A percentile compares a stretch with the other conserved stretches of the same genome.
These are phyloP conservation scores for Diglossa brunneiventris DNA, from an alignment of 2,113 vertebrate species.

Conservation along the genomic window DNA sequence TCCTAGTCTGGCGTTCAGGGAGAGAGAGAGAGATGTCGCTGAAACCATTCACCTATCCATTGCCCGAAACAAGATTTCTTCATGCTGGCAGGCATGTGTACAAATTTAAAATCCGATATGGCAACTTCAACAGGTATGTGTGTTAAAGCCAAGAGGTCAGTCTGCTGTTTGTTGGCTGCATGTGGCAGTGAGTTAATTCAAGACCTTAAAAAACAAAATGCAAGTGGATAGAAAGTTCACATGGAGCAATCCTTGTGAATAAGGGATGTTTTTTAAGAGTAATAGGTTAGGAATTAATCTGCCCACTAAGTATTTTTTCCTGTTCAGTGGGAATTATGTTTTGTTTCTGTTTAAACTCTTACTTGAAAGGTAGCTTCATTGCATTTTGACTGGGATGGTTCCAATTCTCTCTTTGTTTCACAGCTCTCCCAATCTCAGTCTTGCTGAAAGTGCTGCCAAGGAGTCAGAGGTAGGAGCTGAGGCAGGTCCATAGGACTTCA, in stretches of 20 bases:
- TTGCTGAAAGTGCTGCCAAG: not conserved
- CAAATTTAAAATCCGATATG: slow-evolving; percentile 84
- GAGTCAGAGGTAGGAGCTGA: slow-evolving; percentile 61
- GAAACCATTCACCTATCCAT: slow-evolving; percentile 77
- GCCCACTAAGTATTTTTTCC: not conserved
- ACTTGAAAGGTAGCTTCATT: not conserved
- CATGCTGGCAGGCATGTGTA: slow-evolving; percentile 79
- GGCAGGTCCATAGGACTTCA: not conserved
- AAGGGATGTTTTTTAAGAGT: not conserved
- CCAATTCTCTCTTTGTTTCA: not conserved
- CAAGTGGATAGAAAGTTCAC: not conserved
- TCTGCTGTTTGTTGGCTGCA: not conserved
- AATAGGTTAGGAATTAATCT: not conserved
- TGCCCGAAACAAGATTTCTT: slow-evolving; percentile 83
- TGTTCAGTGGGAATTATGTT: not conserved
- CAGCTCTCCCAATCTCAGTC: not conserved
- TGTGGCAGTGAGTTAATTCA: not conserved
- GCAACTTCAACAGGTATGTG: slow-evolving; percentile 76
- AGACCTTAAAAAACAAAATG: not conserved
- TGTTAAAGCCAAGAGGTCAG: not conserved
- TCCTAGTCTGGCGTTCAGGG: not conserved
- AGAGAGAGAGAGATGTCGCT: slow-evolving; percentile 72
- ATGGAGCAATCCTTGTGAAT: not conserved
- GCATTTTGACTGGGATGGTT: not conserved
- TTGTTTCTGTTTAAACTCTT: not conserved